phyloP scores from a whole-genome alignment of 2,797 vertebrate species.

The Tragelaphus eurycerus region DNA sequence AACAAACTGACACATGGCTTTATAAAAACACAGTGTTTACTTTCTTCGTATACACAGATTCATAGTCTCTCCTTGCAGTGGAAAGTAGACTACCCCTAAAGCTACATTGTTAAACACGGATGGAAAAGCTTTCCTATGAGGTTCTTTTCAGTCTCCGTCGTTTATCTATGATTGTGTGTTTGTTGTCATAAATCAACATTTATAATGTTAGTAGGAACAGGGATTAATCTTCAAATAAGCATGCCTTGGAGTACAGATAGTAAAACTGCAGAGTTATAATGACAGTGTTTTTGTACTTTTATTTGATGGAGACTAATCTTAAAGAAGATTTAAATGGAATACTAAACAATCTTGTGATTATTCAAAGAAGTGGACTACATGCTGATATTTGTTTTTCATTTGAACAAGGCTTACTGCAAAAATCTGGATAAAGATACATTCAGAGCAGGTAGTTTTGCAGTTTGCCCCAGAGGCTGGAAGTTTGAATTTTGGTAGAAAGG shows the following conservation, averaged over 20 bases:
- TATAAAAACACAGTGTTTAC: background rate
- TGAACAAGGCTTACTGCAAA: background rate
- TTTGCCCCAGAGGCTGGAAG: constrained; percentile 36
- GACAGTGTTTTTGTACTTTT: constrained; percentile 40
- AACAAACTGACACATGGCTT: constrained; percentile 50
- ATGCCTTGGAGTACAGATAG: constrained; percentile 43
- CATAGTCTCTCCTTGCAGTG: background rate
- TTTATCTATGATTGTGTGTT: constrained; percentile 47
- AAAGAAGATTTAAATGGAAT: constrained; percentile 41
- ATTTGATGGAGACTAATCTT: constrained; percentile 47
- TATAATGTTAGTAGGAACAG: constrained; percentile 36
- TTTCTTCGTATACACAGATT: background rate
- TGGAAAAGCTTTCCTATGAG: background rate
- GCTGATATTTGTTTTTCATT: constrained; percentile 45
- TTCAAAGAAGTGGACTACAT: background rate
- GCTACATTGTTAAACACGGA: constrained; percentile 39
- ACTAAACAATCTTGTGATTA: constrained; percentile 1
- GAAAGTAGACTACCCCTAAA: constrained; percentile 27
- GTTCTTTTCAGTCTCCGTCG: constrained; percentile 27
- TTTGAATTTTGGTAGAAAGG: constrained; percentile 32
- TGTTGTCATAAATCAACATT: constrained; percentile 59
- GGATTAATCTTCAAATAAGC: constrained; percentile 58
- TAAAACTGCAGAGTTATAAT: constrained; percentile 49
- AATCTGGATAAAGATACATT: background rate
- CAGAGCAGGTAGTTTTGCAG: background rate